phyloP scores from a whole-genome alignment of 2,888 invertebrate species.

The Eupithecia subumbrata region DNA sequence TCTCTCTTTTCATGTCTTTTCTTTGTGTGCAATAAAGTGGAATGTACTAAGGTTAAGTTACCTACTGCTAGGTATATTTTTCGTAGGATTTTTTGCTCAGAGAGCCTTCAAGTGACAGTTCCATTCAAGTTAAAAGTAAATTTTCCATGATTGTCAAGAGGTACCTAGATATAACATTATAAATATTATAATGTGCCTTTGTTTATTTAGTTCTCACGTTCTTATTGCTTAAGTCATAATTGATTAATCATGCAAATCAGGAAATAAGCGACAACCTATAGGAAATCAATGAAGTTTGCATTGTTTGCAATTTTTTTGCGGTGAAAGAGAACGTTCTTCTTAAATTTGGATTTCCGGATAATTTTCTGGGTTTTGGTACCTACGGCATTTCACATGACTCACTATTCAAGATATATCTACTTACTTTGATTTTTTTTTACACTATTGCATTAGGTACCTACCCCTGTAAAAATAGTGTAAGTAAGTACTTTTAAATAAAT shows the following conservation, averaged over 20 bases:
- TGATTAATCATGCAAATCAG: neutral
- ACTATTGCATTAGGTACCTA: too few species aligned
- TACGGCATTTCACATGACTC: neutral
- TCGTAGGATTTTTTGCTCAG: neutral
- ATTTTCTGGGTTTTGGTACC: neutral
- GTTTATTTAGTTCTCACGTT: conserved; percentile 47
- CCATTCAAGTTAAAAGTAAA: neutral
- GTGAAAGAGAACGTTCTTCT: neutral
- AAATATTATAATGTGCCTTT: conserved; percentile 17
- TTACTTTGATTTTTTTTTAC: too few species aligned
- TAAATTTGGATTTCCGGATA: neutral
- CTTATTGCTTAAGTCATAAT: conserved; percentile 20
- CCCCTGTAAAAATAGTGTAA: too few species aligned
- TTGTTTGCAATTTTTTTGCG: neutral
- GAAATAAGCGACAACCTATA: conserved; percentile 11
- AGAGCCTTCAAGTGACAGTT: neutral
- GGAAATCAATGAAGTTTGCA: conserved; percentile 13
- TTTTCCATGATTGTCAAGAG: conserved; percentile 7
- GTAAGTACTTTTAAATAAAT: too few species aligned
- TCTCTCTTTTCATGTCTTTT: too few species aligned
- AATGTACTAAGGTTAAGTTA: too few species aligned
- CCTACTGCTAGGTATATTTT: too few species aligned
- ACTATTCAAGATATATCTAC: neutral
- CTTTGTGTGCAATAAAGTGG: too few species aligned
- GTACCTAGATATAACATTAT: conserved; percentile 10